Conservation (phyloP, 2,113 vertebrate species). For the Poecilia latipinna region DNA sequence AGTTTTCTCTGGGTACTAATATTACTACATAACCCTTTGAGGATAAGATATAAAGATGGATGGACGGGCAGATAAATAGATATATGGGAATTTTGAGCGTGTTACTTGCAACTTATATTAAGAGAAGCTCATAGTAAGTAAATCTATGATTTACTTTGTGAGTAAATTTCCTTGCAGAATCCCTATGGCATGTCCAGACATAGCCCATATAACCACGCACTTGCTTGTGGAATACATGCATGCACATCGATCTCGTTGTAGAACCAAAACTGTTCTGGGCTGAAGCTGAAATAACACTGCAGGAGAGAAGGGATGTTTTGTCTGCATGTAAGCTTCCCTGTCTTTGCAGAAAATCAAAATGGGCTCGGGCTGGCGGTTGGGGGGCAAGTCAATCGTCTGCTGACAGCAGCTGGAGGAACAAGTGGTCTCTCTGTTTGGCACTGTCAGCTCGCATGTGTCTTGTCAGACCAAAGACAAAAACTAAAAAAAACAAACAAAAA, state of each 20-base stretch:
- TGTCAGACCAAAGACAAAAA: constrained; percentile 6
- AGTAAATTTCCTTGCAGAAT: not conserved
- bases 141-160: constrained; percentile 10
- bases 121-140: constrained; percentile 22
- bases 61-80: not conserved
- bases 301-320: constrained; percentile 12
- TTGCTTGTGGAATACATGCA: not conserved
- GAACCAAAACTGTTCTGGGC: not conserved
- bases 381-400: constrained; percentile 52
- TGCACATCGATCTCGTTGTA: not conserved
- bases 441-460: constrained; percentile 11
- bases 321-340: not conserved
- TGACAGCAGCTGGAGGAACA: constrained; percentile 62
- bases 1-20: too few species aligned
- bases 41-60: not conserved
- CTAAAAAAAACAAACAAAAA: not conserved
- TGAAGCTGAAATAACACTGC: not conserved
- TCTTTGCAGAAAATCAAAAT: constrained; percentile 33
- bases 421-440: constrained; percentile 41
- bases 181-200: not conserved
- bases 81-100: not conserved
- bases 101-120: constrained; percentile 12
- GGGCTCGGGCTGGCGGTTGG: not conserved
- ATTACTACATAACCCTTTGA: too few species aligned
- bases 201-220: not conserved